These are phyloP conservation scores for Pionites leucogaster DNA, from an alignment of 2,113 vertebrate genomes.

Conservation along the genomic window DNA sequence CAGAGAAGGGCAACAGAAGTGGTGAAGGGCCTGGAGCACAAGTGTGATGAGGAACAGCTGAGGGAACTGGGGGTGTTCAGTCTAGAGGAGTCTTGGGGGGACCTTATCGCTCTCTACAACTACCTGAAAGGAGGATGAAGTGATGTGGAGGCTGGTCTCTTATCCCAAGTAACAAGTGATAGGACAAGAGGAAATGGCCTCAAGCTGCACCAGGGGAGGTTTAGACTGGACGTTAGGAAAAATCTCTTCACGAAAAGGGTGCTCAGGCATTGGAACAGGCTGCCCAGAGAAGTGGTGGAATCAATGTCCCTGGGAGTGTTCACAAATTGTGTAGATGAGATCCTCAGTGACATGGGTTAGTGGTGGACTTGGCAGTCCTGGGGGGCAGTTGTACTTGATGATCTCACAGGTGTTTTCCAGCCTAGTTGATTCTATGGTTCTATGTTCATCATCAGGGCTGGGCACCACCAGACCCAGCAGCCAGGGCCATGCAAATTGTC, in stretches of 20 bases:
- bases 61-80: not conserved
- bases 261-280: not conserved
- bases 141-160: not conserved
- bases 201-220: not conserved
- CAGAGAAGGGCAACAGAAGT: not conserved
- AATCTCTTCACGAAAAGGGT: not conserved
- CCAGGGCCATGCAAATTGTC: not conserved
- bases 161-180: not conserved
- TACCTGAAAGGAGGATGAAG: not conserved
- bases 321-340: not conserved
- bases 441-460: not conserved
- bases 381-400: not conserved
- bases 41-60: not conserved
- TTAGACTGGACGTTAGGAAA: not conserved
- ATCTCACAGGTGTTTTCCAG: not conserved
- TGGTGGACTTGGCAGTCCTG: not conserved
- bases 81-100: not conserved
- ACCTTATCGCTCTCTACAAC: not conserved
- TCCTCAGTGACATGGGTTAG: not conserved
- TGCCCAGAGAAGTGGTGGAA: not conserved
- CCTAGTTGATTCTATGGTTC: not conserved
- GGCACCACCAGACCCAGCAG: not conserved
- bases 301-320: not conserved
- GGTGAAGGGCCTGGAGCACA: not conserved
- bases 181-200: not conserved